Evolutionary conservation across 2,113 vertebrate genomes (phyloP).

Genomic region (Vulpes lagopus): DNA sequence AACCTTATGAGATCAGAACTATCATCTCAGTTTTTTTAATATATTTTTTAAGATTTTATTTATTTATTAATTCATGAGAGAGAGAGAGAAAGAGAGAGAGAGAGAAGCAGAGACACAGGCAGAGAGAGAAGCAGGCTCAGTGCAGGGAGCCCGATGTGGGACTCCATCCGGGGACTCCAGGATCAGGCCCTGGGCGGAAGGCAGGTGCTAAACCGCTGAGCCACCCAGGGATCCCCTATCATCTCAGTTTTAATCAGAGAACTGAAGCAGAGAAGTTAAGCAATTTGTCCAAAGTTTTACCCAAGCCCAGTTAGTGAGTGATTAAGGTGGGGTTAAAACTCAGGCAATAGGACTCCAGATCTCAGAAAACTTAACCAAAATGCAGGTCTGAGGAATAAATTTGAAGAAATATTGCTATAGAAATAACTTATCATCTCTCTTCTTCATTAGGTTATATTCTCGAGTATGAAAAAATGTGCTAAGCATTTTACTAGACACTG

Average conservation of each 20-base stretch:
- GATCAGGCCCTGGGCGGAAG: too few species aligned
- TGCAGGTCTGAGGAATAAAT: neutral
- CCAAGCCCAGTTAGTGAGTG: neutral
- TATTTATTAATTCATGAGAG: too few species aligned
- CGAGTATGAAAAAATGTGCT: too few species aligned
- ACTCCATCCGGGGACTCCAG: too few species aligned
- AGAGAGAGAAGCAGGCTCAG: too few species aligned
- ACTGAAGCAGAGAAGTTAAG: neutral
- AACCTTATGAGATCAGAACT: neutral
- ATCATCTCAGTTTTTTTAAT: neutral
- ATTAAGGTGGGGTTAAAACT: neutral
- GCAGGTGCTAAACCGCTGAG: too few species aligned
- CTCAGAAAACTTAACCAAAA: neutral
- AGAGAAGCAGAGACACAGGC: too few species aligned
- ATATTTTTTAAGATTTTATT: too few species aligned
- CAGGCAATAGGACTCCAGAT: neutral
- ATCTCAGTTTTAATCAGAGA: neutral
- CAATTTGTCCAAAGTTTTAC: neutral
- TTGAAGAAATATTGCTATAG: neutral
- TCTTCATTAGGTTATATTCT: neutral
- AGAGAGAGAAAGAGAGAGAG: too few species aligned
- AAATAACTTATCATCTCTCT: neutral
- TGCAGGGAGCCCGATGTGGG: too few species aligned
- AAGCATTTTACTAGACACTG: neutral
- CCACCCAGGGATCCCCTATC: neutral